These are phyloP conservation scores for Perodicticus potto DNA, from an alignment of 2,797 vertebrate species.

Conservation along the genomic window DNA sequence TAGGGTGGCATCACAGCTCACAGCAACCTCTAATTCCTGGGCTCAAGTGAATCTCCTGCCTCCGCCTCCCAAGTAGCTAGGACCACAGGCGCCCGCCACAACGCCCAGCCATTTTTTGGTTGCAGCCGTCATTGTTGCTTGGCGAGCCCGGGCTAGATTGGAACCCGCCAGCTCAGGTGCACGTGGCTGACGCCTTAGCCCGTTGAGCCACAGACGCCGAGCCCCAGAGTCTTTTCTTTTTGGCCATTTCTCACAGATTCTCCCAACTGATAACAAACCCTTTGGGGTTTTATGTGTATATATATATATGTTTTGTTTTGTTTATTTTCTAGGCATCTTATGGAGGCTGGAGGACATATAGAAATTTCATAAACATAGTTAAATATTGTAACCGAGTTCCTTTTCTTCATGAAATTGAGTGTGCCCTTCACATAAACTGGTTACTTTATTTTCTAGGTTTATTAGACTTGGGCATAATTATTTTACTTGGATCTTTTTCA, in stretches of 20 bases:
- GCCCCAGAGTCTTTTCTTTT: slow-evolving; percentile 48
- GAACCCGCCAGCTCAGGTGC: no score
- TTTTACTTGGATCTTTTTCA: slow-evolving; percentile 60
- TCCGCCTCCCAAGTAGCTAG: no score
- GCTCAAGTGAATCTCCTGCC: no score
- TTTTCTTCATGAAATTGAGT: slow-evolving; percentile 33
- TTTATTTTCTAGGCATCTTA: slow-evolving; percentile 67
- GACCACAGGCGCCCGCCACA: no score
- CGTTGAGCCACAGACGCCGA: no score
- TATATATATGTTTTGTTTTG: neutral
- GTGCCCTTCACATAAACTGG: neutral
- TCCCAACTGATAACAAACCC: neutral
- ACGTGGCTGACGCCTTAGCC: no score
- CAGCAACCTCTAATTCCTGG: no score
- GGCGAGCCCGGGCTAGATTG: no score
- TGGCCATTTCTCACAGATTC: slow-evolving; percentile 31
- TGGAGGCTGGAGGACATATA: neutral
- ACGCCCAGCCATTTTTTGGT: no score
- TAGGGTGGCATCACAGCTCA: no score
- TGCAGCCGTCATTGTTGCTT: no score
- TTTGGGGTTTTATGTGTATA: neutral
- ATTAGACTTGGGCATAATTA: slow-evolving; percentile 50
- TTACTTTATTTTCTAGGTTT: slow-evolving; percentile 46
- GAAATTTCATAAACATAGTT: slow-evolving; percentile 34
- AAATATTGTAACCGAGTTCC: slow-evolving; percentile 23